These are phyloP conservation scores for Tenthredo scrophulariae DNA, from an alignment of 2,888 invertebrate species.

Conservation along the genomic window DNA sequence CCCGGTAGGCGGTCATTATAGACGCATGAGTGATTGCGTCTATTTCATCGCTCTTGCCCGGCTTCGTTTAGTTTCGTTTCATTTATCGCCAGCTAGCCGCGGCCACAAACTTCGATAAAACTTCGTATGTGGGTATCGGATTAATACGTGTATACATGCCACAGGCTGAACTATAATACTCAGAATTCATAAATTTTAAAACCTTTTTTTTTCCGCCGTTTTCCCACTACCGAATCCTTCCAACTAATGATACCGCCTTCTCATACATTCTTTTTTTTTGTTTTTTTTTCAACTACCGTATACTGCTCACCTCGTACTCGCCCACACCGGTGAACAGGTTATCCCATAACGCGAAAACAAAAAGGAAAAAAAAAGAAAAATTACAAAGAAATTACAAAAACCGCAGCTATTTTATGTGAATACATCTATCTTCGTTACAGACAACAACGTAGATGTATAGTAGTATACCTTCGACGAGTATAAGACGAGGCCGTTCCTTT, in stretches of 20 bases:
- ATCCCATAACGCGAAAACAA: not conserved
- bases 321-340: not conserved
- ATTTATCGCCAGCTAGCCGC: not conserved
- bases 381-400: not conserved
- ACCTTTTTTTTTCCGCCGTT: not conserved
- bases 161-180: not conserved
- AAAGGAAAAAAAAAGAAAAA: too few relatives aligned
- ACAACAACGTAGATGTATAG: not conserved
- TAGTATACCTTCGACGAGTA: constrained; percentile 14
- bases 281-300: constrained; percentile 1
- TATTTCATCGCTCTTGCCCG: constrained; percentile 42
- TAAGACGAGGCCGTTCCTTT: not conserved
- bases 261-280: not conserved
- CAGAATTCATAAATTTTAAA: not conserved
- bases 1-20: constrained; percentile 25
- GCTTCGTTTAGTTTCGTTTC: constrained; percentile 40
- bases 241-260: not conserved
- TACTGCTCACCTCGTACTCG: not conserved
- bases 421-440: not conserved
- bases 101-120: not conserved
- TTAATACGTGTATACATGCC: not conserved
- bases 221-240: constrained; percentile 22
- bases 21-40: constrained; percentile 46
- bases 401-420: constrained; percentile 14
- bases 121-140: not conserved